A percentile compares a stretch with the other conserved stretches of the same genome.
Conservation (phyloP, 2,113 vertebrate genomes). For the Hippocampus barbouri region DNA sequence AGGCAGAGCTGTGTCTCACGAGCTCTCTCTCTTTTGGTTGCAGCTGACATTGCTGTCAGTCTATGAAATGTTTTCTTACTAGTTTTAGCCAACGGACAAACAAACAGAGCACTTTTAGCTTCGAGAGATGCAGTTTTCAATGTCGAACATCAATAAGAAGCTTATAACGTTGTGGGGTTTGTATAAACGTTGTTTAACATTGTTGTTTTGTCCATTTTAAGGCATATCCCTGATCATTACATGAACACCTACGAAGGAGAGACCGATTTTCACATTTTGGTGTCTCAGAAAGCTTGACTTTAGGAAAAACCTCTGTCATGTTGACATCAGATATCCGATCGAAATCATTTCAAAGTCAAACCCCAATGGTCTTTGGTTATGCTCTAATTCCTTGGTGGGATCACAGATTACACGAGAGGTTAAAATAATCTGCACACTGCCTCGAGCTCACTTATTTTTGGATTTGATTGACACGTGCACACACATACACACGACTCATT, state of each 20-base stretch:
- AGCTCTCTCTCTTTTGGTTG: constrained; percentile 21
- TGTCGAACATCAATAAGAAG: too few relatives aligned
- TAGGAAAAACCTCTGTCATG: background rate
- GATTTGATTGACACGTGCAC: constrained; percentile 56
- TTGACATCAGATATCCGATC: background rate
- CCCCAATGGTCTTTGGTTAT: background rate
- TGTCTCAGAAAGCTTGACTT: background rate
- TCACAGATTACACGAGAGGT: constrained; percentile 58
- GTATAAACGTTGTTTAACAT: too few relatives aligned
- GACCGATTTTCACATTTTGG: background rate
- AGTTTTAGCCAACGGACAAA: background rate
- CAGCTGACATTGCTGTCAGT: constrained; percentile 28
- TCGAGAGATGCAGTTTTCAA: too few relatives aligned
- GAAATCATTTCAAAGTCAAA: background rate
- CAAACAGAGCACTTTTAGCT: background rate
- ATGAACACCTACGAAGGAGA: too few relatives aligned
- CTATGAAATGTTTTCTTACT: background rate
- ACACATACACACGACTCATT: constrained; percentile 33
- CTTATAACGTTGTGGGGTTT: too few relatives aligned
- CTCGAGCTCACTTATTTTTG: constrained; percentile 62
- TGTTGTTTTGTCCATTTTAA: too few relatives aligned
- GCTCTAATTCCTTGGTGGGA: background rate
- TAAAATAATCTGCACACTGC: constrained; percentile 61
- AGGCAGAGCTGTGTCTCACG: constrained; percentile 22
- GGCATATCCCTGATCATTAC: too few relatives aligned